Base-by-base conservation (phyloP, 2,888 invertebrate genomes). In the Troglohyphantes excavatus region DNA sequence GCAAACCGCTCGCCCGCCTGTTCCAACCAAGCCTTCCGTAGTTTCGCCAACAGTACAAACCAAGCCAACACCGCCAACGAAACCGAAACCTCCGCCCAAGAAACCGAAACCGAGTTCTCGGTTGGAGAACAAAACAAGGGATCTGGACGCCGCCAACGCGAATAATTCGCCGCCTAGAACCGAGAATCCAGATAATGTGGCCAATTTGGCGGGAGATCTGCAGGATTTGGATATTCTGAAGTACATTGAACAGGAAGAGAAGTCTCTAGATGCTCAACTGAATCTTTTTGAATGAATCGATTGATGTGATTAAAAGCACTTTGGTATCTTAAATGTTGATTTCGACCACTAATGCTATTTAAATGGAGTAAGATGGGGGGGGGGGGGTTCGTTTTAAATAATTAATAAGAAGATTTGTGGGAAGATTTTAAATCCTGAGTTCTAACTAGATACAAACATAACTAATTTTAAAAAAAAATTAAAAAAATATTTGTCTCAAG, bases 171-270 rank as follows among this genome's bases (percentile, higher is more conserved):
- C 67, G 2, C 29, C 19, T 9, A 61, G 53, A 19, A 63, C 23
- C 17, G 81, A 73, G n/a, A 81, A 88, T 59, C 21, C 27, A 43
- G 68, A 67, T 46, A 79, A 39, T 63, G 43, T 53, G 13, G 67
- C 82, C 23, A 39, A 29, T 65, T 23, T 83, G 9, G 19, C 63
- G 23, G 73, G 59, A 26, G 85, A 85, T 23, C 59, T 90, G 29
- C 67, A 84, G 26, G 65, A 85, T 23, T 53, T 90, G n/a, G 90
- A 90, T 61, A 90, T 90, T 29, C 21, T 85, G 2, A 82, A 90
- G 63, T 90, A 90, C n/a, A 90, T 90, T 27, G 90, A 90, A 46
- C 85, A 90, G 43, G 85, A 85, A 19, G 73, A 79, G 17, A 90
- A 90, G 11, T 63, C 78, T 0, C 9, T 90, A 1, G 83, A 78